Evolutionary conservation across 1,140 invertebrate genomes (phyloP), one percentile per base, ranked within the genome.

Genomic region (Melanaphis sacchari): DNA sequence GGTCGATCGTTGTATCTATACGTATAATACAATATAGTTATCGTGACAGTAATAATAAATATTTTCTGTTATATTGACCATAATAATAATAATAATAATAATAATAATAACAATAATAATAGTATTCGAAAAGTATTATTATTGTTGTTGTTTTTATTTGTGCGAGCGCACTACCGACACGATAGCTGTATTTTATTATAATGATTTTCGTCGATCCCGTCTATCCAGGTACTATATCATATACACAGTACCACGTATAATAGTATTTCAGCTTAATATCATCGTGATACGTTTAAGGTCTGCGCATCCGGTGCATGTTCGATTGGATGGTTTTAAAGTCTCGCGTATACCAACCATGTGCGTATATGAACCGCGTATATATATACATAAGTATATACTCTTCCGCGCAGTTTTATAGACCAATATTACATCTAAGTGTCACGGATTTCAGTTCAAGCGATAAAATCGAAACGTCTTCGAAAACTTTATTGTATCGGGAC

Each of bases 391-490:
- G n/a, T n/a, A n/a, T n/a, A n/a, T n/a, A n/a, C 9, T 88, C 38
- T 49, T 15, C 46, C n/a, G 87, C 36, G 9, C 26, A 38, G 24
- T 89, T 52, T 89, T 89, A 89, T 38, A 38, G 46, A 36, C 52
- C 38, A 18, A 41, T 66, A 66, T 66, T 59, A 31, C 52, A 9
- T 59, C 38, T 66, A 59, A 90, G 38, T 59, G 38, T 54, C 89
- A 31, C 89, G 54, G 89, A 90, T 90, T 90, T 90, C 89, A 6
- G 89, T 90, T 54, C 7, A 21, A 8, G 36, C 49, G 24, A 41
- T 90, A 90, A 90, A 90, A 66, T 38, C 89, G 89, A 66, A 90
- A 90, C 89, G 38, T 90, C 89, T 66, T 41, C 38, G 38, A 66
- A 90, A 90, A 90, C 89, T 59, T 90, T 90, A 90, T 90, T 59